A percentile compares a stretch with the other conserved stretches of the same genome.
phyloP scores from a whole-genome alignment of 2,797 vertebrate genomes.

The Xiphophorus birchmanni region DNA sequence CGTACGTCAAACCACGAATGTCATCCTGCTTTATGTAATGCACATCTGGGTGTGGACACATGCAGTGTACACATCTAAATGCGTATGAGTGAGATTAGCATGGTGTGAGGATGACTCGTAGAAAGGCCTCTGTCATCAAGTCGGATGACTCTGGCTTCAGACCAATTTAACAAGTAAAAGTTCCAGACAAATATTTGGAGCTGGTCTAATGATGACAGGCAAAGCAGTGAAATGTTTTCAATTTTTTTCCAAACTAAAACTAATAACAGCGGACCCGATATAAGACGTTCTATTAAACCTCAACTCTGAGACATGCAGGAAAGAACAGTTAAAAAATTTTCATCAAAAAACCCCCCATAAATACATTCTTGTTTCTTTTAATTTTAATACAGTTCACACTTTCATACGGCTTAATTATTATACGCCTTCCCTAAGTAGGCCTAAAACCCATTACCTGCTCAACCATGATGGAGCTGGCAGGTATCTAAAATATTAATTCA shows the following conservation, averaged over 20 bases:
- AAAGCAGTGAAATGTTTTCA: conserved; percentile 13
- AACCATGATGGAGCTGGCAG: not conserved
- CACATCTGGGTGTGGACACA: conserved; percentile 51
- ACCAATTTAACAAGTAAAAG: conserved; percentile 27
- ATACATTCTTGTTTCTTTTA: not conserved
- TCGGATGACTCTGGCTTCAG: conserved; percentile 17
- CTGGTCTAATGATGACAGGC: not conserved
- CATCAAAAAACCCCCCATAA: not conserved
- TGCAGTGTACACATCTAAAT: not conserved
- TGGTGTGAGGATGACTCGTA: conserved; percentile 32
- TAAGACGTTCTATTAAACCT: not conserved
- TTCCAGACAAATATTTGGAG: conserved; percentile 1
- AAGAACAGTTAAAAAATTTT: not conserved
- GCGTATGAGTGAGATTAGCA: conserved; percentile 33
- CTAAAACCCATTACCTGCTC: not conserved
- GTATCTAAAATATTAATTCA: not conserved
- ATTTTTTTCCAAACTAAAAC: conserved; percentile 19
- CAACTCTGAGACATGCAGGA: not conserved
- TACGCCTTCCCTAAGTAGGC: not conserved
- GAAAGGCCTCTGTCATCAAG: not conserved
- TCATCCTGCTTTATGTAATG: conserved; percentile 27
- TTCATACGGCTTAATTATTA: not conserved
- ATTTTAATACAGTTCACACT: not conserved
- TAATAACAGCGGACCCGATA: conserved; percentile 1
- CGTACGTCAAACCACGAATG: conserved; percentile 36